These are phyloP conservation scores for Vipera latastei DNA, from an alignment of 2,797 vertebrate species.

Conservation along the genomic window DNA sequence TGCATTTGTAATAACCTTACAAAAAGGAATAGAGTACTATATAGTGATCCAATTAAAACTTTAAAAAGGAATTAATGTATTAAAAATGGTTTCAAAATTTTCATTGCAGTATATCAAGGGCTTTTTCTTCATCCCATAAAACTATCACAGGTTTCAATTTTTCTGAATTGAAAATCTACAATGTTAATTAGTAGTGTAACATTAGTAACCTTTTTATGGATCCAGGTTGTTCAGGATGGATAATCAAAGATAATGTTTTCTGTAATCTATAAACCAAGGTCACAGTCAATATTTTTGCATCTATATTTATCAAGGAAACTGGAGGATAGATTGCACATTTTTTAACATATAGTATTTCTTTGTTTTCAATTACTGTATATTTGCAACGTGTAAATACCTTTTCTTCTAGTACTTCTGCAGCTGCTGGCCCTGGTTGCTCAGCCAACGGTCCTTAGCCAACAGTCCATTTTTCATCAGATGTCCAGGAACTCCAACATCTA, in stretches of 20 bases:
- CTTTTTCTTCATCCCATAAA: not conserved
- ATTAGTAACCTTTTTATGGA: not conserved
- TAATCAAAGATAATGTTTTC: not conserved
- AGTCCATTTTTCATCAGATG: not conserved
- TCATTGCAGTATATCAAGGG: not conserved
- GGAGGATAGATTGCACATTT: not conserved
- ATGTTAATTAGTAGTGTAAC: not conserved
- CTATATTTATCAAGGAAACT: not conserved
- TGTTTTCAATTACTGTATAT: not conserved
- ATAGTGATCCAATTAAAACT: not conserved
- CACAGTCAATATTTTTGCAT: not conserved
- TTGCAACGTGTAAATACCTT: not conserved
- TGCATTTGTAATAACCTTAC: not conserved
- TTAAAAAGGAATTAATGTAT: not conserved
- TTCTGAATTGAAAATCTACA: not conserved
- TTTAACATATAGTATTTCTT: not conserved
- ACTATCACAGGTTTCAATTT: not conserved
- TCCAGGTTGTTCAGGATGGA: not conserved
- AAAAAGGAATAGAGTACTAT: not conserved
- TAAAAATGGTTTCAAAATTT: not conserved
- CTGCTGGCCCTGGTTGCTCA: not conserved
- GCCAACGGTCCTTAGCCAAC: not conserved
- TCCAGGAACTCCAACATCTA: not conserved
- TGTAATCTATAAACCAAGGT: not conserved
- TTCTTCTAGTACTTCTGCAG: not conserved